Evolutionary conservation across 2,113 vertebrate genomes (phyloP).

Genomic region (Struthio camelus): DNA sequence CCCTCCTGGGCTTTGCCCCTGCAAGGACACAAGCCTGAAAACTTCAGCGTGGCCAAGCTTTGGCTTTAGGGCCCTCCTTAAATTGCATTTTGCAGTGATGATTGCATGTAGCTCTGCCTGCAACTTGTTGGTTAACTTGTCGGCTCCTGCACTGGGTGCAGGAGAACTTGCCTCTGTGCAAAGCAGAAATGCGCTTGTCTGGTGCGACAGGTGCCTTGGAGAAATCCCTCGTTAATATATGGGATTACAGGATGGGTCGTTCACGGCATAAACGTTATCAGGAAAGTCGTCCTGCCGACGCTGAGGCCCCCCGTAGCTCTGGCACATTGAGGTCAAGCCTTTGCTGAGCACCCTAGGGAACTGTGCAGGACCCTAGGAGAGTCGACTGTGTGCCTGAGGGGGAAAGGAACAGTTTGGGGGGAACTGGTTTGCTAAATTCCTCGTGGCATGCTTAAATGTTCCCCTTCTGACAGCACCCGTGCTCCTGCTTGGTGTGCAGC

Average conservation of each 20-base stretch:
- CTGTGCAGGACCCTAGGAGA: no score
- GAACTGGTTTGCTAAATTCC: background rate
- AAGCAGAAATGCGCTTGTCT: background rate
- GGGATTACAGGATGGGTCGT: background rate
- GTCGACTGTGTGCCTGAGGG: background rate
- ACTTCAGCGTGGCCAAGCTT: background rate
- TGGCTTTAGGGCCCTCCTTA: background rate
- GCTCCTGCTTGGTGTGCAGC: background rate
- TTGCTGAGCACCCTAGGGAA: background rate
- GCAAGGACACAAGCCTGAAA: background rate
- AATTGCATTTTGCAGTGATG: conserved; percentile 28
- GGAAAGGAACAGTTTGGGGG: accelerated
- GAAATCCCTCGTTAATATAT: background rate
- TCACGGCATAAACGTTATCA: accelerated
- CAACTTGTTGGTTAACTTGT: conserved; percentile 60
- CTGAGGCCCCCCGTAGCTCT: background rate
- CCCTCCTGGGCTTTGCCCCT: background rate
- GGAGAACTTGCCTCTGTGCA: background rate
- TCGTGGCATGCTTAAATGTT: background rate
- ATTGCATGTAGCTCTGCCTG: conserved; percentile 35
- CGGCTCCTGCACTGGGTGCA: background rate
- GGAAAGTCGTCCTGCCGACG: background rate
- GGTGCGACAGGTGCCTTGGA: background rate
- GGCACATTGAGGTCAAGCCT: accelerated
- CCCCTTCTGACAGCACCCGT: accelerated